A percentile compares a stretch with the other conserved stretches of the same genome.
Evolutionary conservation across 2,113 vertebrate species (phyloP).

Genomic region (Vimba vimba): DNA sequence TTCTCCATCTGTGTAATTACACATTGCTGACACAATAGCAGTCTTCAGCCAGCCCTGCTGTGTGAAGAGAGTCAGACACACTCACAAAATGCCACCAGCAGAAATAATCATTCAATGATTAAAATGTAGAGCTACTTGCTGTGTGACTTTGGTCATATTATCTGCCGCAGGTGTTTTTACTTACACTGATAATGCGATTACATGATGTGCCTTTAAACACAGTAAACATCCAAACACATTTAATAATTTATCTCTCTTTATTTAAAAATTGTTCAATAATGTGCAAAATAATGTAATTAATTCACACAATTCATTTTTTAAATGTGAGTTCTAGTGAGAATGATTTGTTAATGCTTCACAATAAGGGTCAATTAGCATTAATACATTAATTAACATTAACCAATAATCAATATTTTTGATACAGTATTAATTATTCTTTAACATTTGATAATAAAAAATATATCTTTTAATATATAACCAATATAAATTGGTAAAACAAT

Average conservation of each 20-base stretch:
- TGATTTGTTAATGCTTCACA: too few relatives aligned
- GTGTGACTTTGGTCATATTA: background rate
- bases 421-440: too few relatives aligned
- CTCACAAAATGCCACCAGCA: conserved; percentile 67
- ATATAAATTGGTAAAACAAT: too few relatives aligned
- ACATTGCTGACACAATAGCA: conserved; percentile 68
- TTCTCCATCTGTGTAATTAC: conserved; percentile 42
- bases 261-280: background rate
- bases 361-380: too few relatives aligned
- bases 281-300: background rate
- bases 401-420: too few relatives aligned
- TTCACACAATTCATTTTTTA: background rate
- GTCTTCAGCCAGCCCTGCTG: conserved; percentile 60
- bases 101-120: conserved; percentile 77
- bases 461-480: too few relatives aligned
- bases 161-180: conserved; percentile 52
- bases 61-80: conserved; percentile 69
- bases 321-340: background rate
- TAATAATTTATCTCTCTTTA: background rate
- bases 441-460: too few relatives aligned
- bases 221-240: background rate
- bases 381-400: too few relatives aligned
- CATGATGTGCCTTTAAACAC: background rate
- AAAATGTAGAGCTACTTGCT: background rate
- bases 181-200: conserved; percentile 39